Evolutionary conservation across 2,888 invertebrate genomes (phyloP).

Genomic region (Idaea dimidiata): DNA sequence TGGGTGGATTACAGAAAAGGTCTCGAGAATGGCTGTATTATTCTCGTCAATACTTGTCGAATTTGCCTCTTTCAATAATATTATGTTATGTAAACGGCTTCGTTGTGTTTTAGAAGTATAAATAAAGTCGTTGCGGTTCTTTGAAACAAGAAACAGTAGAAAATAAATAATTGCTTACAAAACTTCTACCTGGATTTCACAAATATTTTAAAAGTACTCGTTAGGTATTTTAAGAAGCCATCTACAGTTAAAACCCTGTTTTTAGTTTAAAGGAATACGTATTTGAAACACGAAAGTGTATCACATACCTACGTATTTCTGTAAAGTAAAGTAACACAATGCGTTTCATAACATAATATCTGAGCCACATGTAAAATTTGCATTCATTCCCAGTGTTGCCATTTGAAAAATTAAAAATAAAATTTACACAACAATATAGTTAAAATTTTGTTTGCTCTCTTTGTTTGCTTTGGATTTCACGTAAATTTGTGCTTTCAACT

Average conservation of each 20-base stretch:
- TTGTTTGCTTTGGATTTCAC: too few relatives aligned
- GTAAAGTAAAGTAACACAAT: too few relatives aligned
- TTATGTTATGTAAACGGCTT: not conserved
- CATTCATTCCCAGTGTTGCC: not conserved
- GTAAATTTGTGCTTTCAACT: too few relatives aligned
- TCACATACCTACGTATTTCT: too few relatives aligned
- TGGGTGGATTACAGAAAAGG: conserved; percentile 16
- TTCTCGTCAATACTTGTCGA: conserved; percentile 8
- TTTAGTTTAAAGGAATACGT: too few relatives aligned
- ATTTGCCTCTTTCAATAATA: not conserved
- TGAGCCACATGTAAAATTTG: not conserved
- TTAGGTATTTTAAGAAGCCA: not conserved
- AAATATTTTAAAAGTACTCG: not conserved
- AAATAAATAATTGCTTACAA: not conserved
- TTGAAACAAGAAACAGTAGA: not conserved
- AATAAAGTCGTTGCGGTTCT: not conserved
- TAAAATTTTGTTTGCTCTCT: not conserved
- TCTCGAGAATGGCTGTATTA: conserved; percentile 11
- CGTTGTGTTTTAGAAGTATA: not conserved
- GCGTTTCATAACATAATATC: not conserved
- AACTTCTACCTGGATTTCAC: not conserved
- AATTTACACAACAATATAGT: not conserved
- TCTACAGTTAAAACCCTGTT: not conserved
- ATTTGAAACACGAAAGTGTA: not conserved
- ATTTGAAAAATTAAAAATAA: not conserved